A percentile compares a stretch with the other conserved stretches of the same genome.
These are phyloP conservation scores for Colius striatus DNA, from an alignment of 2,113 vertebrate genomes.

Conservation along the genomic window DNA sequence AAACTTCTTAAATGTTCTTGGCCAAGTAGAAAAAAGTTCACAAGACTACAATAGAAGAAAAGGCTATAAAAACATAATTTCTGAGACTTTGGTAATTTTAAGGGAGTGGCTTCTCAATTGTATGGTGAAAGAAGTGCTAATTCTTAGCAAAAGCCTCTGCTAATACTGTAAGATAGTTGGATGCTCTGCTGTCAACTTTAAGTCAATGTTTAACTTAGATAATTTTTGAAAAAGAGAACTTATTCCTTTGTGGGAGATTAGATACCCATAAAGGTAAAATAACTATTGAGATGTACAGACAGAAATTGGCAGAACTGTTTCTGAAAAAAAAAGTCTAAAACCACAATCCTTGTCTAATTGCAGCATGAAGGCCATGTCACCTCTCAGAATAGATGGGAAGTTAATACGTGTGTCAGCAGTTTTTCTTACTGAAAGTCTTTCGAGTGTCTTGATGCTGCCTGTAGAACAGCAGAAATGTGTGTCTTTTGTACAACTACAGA, in stretches of 20 bases:
- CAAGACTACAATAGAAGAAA: not conserved
- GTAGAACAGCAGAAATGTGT: not conserved
- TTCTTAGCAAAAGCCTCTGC: not conserved
- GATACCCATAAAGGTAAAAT: not conserved
- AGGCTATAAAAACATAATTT: not conserved
- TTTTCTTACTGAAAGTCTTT: not conserved
- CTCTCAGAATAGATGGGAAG: not conserved
- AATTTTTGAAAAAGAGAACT: not conserved
- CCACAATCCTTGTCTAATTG: not conserved
- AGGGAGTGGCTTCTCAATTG: not conserved
- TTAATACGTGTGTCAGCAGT: not conserved
- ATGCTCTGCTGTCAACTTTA: not conserved
- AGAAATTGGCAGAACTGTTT: not conserved
- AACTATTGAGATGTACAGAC: not conserved
- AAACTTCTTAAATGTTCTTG: not conserved
- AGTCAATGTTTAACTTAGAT: not conserved
- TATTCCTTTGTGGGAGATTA: too few species aligned
- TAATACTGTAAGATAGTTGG: not conserved
- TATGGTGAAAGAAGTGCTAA: not conserved
- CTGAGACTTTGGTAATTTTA: not conserved
- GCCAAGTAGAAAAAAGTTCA: not conserved
- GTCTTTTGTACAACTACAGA: not conserved
- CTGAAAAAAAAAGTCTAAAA: not conserved
- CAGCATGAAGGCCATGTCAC: not conserved
- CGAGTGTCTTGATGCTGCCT: not conserved